A percentile compares a stretch with the other conserved stretches of the same genome.
These are phyloP conservation scores for Caenorhabditis wallacei DNA, from an alignment of 2,888 invertebrate species.

Conservation along the genomic window DNA sequence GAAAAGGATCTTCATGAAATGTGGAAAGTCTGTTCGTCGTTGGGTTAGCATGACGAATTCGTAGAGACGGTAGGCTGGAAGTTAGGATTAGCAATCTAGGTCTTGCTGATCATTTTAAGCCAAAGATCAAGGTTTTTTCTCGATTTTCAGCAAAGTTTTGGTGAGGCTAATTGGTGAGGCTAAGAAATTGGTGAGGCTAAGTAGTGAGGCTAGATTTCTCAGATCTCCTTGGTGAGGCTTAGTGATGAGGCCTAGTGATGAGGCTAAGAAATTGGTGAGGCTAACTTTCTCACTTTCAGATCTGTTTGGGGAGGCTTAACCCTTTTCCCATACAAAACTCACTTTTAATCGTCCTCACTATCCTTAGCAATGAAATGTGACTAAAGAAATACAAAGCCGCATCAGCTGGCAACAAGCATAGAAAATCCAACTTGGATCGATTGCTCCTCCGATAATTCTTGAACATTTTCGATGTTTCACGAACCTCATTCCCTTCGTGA, in stretches of 20 bases:
- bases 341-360: constrained; percentile 62
- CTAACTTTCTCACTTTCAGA: no score
- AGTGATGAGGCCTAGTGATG: no score
- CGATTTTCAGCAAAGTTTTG: no score
- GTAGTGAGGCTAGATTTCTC: no score
- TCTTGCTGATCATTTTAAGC: background rate
- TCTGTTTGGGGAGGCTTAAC: no score
- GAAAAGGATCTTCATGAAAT: constrained; percentile 76
- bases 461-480: constrained; percentile 37
- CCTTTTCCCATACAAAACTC: background rate
- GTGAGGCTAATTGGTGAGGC: no score
- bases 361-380: constrained; percentile 58
- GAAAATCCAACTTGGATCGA: constrained; percentile 70
- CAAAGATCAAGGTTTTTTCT: no score
- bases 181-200: no score
- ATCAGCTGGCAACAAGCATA: constrained; percentile 75
- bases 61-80: constrained; percentile 67
- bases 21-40: constrained; percentile 69
- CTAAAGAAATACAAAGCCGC: constrained; percentile 61
- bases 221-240: no score
- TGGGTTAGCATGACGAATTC: constrained; percentile 69
- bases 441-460: constrained; percentile 59
- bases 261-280: no score
- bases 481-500: constrained; percentile 67
- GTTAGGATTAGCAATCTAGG: no score